Evolutionary conservation across 2,888 invertebrate species (phyloP), one percentile per base, ranked within the genome.

Genomic region (Sipha maydis): DNA sequence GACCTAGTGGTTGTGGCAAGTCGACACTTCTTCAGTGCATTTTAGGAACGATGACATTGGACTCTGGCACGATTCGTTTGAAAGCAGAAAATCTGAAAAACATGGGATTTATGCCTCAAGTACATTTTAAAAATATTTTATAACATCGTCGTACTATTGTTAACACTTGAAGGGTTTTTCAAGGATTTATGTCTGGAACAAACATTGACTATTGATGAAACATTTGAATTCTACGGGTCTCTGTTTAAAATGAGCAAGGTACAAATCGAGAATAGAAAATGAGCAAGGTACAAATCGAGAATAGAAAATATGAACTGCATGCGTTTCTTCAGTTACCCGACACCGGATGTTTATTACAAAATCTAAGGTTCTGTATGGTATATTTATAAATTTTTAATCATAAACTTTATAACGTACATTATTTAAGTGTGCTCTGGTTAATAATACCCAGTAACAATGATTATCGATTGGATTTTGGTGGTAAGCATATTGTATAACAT

Each of bases 211-310:
- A 96, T 95, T 90, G 93, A 94, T 73, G 97, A 97, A 92, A 96
- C 96, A 0, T 93, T 97, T 92, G 93, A 94, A 89, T 97, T 96
- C 92, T 97, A 97, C 92, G 97, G 97, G 28, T 94, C 95, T 93
- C 94, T 96, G 84, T 95, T 95, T 54, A 95, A 95, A 41, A 95
- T 97, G 95, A 91, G 93, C 0, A 94, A 93, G 0, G 92, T 92
- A 38, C 93, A 94, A 90, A 56, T 85, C 3, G 9, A 41, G 21
- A 80, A 28, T 7, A 69, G 69, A 54, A 54, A 71, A 28, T 3
- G 95, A 91, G 93, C 0, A 94, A 93, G 0, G 92, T 92, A 38
- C 93, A 94, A 90, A 56, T 85, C 3, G 9, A 41, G 21, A 80
- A 28, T 7, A 69, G 69, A 54, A 54, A 71, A 28, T 3, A 73